A percentile compares a stretch with the other conserved stretches of the same genome.
phyloP scores from a whole-genome alignment of 1,140 invertebrate genomes.

The Macrobrachium nipponense region DNA sequence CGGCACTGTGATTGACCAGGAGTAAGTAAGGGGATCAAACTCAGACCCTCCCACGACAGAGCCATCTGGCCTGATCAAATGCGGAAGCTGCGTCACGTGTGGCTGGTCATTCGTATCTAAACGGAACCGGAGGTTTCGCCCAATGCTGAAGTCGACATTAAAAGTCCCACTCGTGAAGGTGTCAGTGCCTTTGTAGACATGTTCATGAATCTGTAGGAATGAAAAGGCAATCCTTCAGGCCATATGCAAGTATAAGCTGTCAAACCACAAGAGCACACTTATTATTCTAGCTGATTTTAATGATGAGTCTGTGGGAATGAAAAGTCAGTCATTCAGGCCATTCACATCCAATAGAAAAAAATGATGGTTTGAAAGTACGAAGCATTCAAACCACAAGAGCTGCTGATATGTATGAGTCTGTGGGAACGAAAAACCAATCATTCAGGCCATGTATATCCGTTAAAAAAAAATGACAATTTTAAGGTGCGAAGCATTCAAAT shows the following conservation, averaged over 20 bases:
- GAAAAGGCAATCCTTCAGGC: neutral
- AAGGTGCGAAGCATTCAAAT: too few species aligned
- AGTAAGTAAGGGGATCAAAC: conserved; percentile 30
- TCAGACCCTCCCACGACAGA: conserved; percentile 4
- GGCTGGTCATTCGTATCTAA: conserved; percentile 29
- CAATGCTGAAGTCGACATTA: conserved; percentile 46
- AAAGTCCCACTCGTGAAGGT: neutral
- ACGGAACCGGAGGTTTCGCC: conserved; percentile 21
- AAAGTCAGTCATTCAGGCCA: too few species aligned
- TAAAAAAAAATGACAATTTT: too few species aligned
- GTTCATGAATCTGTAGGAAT: conserved; percentile 34
- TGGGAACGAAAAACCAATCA: too few species aligned
- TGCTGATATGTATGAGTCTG: too few species aligned
- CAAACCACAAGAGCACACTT: too few species aligned
- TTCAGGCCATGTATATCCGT: too few species aligned
- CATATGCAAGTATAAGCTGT: neutral
- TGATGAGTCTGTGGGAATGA: too few species aligned
- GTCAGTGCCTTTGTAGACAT: conserved; percentile 23
- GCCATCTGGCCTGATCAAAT: conserved; percentile 22
- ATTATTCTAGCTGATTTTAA: too few species aligned
- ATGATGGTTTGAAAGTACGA: too few species aligned
- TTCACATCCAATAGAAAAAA: neutral
- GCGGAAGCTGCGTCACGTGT: conserved; percentile 3
- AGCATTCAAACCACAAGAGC: too few species aligned
- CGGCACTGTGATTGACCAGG: conserved; percentile 38